Conservation (phyloP, 2,888 invertebrate species). For the Beris morrisii region DNA sequence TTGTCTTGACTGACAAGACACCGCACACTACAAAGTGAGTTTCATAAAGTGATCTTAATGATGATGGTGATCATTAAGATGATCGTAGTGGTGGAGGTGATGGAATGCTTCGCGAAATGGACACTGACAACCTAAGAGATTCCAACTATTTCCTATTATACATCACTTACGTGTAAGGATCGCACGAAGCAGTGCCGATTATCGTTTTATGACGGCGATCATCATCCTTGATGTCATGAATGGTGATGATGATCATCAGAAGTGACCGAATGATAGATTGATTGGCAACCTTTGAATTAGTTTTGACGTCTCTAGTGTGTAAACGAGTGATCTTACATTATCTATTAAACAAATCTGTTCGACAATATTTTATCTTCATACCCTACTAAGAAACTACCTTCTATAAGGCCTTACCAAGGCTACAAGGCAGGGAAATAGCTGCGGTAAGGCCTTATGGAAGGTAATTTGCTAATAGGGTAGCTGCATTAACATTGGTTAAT, state of each 20-base stretch:
- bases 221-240: neutral
- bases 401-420: too few species aligned
- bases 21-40: neutral
- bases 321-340: too few species aligned
- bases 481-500: too few species aligned
- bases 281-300: slow-evolving; percentile 12
- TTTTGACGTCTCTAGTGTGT: too few species aligned
- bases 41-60: slow-evolving; percentile 25
- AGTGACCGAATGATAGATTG: slow-evolving; percentile 30
- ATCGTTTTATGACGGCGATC: slow-evolving; percentile 19
- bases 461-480: too few species aligned
- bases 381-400: too few species aligned
- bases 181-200: neutral
- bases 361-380: too few species aligned
- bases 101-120: neutral
- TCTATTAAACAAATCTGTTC: too few species aligned
- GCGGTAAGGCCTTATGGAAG: too few species aligned
- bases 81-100: slow-evolving; percentile 1
- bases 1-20: too few species aligned
- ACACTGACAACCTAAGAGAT: slow-evolving; percentile 8
- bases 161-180: slow-evolving; percentile 21
- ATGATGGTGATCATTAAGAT: slow-evolving; percentile 22
- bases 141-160: slow-evolving; percentile 26
- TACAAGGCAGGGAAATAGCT: too few species aligned
- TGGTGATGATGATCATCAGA: slow-evolving; percentile 15